phyloP scores from a whole-genome alignment of 2,888 invertebrate species.

The Xestia c-nigrum region DNA sequence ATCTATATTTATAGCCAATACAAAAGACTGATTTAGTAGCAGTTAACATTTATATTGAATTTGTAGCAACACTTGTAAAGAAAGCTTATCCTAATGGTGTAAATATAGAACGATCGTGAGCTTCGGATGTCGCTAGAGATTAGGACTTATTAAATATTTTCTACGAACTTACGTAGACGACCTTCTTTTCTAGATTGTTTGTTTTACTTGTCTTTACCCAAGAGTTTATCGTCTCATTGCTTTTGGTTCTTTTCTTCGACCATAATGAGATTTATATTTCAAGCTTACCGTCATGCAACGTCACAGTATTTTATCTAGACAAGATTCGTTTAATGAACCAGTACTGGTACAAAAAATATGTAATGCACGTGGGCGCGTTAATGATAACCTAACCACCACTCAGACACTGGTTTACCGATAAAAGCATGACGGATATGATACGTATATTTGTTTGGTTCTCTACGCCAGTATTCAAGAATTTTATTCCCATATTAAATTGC shows the following conservation, averaged over 20 bases:
- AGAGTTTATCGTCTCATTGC: conserved; percentile 19
- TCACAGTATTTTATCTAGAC: conserved; percentile 24
- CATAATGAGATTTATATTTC: conserved; percentile 8
- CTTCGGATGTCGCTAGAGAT: conserved; percentile 53
- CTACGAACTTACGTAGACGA: conserved; percentile 19
- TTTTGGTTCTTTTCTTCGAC: conserved; percentile 9
- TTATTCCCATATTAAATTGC: conserved; percentile 34
- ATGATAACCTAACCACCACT: conserved; percentile 40
- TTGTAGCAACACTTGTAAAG: conserved; percentile 52
- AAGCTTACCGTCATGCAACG: conserved; percentile 19
- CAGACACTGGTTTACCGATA: conserved; percentile 43
- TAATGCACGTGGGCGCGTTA: conserved; percentile 45
- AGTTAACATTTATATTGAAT: conserved; percentile 37
- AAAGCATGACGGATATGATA: conserved; percentile 30
- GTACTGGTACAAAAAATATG: conserved; percentile 29
- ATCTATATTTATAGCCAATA: conserved; percentile 38
- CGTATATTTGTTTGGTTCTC: conserved; percentile 3
- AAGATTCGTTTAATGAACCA: conserved; percentile 29
- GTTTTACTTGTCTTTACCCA: conserved; percentile 31
- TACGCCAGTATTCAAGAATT: conserved; percentile 22
- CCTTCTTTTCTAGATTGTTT: conserved; percentile 36
- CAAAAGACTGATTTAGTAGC: conserved; percentile 34
- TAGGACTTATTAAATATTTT: conserved; percentile 56
- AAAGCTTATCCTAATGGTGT: conserved; percentile 50
- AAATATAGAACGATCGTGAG: conserved; percentile 63